Percentiles rank a stretch among this genome's conserved stretches.
Conservation (phyloP, 2,888 invertebrate genomes). For the Hydrotaea cyrtoneurina region DNA sequence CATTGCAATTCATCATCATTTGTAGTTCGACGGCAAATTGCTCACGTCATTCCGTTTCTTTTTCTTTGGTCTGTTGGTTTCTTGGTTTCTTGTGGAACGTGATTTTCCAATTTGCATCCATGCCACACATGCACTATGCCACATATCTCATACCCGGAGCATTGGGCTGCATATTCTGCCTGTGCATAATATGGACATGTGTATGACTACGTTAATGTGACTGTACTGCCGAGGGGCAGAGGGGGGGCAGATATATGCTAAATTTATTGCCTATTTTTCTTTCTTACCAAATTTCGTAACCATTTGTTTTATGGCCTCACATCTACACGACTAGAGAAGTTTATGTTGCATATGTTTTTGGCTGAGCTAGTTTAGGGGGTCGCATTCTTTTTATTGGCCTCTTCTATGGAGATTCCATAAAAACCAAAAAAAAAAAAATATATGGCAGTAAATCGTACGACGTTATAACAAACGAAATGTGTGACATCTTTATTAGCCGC, state of each 20-base stretch:
- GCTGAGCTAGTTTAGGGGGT: not conserved
- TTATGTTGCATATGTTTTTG: constrained; percentile 46
- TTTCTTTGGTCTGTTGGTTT: constrained; percentile 11
- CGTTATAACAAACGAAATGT: constrained; percentile 2
- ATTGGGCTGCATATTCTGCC: constrained; percentile 15
- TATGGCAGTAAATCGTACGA: not conserved
- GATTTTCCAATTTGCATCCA: constrained; percentile 63
- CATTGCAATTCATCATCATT: constrained; percentile 32
- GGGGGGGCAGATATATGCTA: constrained; percentile 56
- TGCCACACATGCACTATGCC: constrained; percentile 2
- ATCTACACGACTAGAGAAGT: constrained; percentile 31
- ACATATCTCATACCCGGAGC: not conserved
- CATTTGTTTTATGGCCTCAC: constrained; percentile 61
- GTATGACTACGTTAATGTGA: constrained; percentile 7
- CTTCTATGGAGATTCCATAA: not conserved
- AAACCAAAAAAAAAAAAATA: not conserved
- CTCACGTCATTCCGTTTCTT: constrained; percentile 67
- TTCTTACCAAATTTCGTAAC: constrained; percentile 51
- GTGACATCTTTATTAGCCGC: constrained; percentile 28
- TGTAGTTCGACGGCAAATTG: constrained; percentile 65
- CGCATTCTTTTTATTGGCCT: not conserved
- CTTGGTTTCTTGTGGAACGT: constrained; percentile 47
- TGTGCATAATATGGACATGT: constrained; percentile 26
- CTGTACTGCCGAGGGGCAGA: not conserved
- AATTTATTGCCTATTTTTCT: constrained; percentile 62